These are phyloP conservation scores for Andrena dorsata DNA, from an alignment of 2,888 invertebrate species.

Conservation along the genomic window DNA sequence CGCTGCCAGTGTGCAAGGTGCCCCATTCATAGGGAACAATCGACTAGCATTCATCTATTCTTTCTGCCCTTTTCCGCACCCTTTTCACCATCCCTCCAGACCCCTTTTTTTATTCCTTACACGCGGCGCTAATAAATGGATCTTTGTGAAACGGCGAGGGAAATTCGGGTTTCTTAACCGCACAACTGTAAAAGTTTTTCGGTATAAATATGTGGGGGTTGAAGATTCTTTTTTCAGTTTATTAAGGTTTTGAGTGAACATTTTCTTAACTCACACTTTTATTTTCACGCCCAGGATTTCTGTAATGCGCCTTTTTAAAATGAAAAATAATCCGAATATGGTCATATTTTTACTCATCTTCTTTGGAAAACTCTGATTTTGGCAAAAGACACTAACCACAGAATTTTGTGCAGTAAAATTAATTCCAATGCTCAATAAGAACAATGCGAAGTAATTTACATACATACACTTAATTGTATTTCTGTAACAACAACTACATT, in stretches of 20 bases:
- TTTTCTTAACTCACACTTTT: background rate
- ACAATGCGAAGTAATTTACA: too few species aligned
- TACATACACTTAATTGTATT: too few species aligned
- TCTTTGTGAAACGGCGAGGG: conserved; percentile 5
- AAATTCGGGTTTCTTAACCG: conserved; percentile 21
- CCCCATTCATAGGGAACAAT: conserved; percentile 57
- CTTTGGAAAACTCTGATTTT: too few species aligned
- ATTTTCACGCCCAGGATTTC: too few species aligned
- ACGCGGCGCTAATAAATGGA: conserved; percentile 26
- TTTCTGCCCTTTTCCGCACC: conserved; percentile 23
- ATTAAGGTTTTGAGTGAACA: background rate
- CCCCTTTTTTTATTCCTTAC: background rate
- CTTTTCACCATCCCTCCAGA: background rate
- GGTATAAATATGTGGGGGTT: background rate
- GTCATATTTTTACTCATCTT: too few species aligned
- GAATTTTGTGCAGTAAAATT: too few species aligned
- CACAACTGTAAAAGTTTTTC: background rate
- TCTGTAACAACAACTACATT: too few species aligned
- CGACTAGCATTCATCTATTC: conserved; percentile 51
- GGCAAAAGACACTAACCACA: too few species aligned
- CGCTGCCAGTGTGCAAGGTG: conserved; percentile 50
- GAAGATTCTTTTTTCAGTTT: background rate
- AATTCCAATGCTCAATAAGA: too few species aligned
- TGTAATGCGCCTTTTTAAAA: too few species aligned
- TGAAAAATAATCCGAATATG: too few species aligned